Conservation (phyloP, 2,113 vertebrate species). For the Tauraco erythrolophus region DNA sequence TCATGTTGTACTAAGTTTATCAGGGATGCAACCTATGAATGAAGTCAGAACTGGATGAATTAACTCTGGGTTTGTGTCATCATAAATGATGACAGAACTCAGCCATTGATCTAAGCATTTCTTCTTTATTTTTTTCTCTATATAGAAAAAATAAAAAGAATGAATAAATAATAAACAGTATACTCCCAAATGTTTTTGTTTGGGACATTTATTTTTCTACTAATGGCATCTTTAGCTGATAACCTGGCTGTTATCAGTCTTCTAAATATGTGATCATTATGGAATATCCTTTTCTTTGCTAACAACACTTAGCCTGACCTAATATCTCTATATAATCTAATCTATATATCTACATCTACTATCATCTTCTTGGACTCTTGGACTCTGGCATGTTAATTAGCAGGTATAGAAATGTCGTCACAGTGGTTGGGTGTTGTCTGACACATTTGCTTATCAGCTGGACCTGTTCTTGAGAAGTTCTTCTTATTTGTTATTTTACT, state of each 20-base stretch:
- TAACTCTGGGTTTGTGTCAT: not conserved
- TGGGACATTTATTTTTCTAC: not conserved
- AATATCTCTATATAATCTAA: not conserved
- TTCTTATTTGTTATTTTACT: not conserved
- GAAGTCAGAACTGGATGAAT: not conserved
- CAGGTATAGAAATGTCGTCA: not conserved
- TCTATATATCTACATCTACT: not conserved
- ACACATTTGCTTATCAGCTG: not conserved
- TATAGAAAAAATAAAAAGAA: not conserved
- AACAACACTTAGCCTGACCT: not conserved
- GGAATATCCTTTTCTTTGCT: not conserved
- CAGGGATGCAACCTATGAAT: not conserved
- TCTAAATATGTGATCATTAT: not conserved
- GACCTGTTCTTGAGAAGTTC: not conserved
- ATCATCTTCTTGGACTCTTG: not conserved
- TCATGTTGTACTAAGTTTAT: rapidly evolving
- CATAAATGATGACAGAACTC: not conserved
- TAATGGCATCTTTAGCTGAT: not conserved
- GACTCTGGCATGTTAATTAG: not conserved
- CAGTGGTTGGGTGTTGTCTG: not conserved
- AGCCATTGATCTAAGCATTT: not conserved
- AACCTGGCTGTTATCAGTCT: not conserved
- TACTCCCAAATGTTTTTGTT: not conserved
- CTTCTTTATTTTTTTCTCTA: not conserved
- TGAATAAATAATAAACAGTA: not conserved